Evolutionary conservation across 1,140 invertebrate genomes (phyloP), one percentile per base, ranked within the genome.

Genomic region (Tetraneura akinire): DNA sequence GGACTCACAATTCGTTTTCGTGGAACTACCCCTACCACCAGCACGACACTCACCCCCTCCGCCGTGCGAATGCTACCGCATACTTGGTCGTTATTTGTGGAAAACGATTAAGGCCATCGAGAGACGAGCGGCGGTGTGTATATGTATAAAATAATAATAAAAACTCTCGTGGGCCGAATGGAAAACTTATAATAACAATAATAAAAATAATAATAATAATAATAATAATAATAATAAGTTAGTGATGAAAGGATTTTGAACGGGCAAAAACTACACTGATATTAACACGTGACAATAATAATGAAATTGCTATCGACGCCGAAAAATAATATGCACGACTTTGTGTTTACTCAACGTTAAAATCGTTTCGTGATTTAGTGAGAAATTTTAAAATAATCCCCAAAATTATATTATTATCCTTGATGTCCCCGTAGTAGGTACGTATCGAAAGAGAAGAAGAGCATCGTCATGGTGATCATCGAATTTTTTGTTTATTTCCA

Each of bases 71-170:
- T 0, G 37, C 11, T 42, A 11, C 57, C 29, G 37, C 10, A 9
- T 26, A 62, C 55, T 21, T 55, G 14, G 74, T 62, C 74, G 47
- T 78, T 78, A 62, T 78, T 37, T 45, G 21, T 47, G 55, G 10
- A 76, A 71, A 78, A 78, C 55, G 74, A 78, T 78, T 78, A 78
- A 78, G 13, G 74, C 21, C 21, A 57, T 9, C 55, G 53, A 78
- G 32, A 3, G 32, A 21, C 5, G 74, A 42, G n/a, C 1, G 37
- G 14, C 26, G 74, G 18, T 29, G 51, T 9, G 21, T 3, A 23
- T 78, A 14, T 62, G 55, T 78, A 62, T 78, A 78, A 78, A 78
- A 78, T 78, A 78, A 78, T 62, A 78, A 78, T 78, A 78, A 47
- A 49, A 62, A 62, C 74, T 3, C 42, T 9, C 32, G 16, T 10